Conservation (phyloP, 1,140 invertebrate species). For the Rhyzopertha dominica region DNA sequence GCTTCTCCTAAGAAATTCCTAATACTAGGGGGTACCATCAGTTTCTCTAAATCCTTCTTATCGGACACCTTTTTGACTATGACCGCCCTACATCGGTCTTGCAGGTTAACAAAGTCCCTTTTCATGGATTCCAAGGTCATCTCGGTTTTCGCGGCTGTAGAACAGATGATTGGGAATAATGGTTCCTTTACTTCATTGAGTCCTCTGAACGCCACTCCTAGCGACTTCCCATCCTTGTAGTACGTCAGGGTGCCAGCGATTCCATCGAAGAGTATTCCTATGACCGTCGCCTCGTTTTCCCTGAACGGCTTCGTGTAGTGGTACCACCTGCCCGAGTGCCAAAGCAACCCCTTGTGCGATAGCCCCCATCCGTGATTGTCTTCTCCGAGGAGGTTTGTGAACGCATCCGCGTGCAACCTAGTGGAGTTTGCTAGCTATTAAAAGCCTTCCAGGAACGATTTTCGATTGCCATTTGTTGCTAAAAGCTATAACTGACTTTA, state of each 20-base stretch:
- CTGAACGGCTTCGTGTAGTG: conserved; percentile 64
- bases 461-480: too few species aligned
- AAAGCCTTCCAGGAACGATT: too few species aligned
- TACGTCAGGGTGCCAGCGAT: conserved; percentile 64
- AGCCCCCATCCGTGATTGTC: conserved; percentile 68
- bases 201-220: conserved; percentile 56
- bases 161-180: conserved; percentile 65
- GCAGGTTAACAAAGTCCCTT: conserved; percentile 60
- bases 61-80: conserved; percentile 49
- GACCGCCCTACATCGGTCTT: conserved; percentile 58
- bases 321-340: conserved; percentile 59
- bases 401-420: conserved; percentile 61
- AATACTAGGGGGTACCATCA: conserved; percentile 49
- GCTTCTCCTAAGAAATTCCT: conserved; percentile 50
- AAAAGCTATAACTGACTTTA: too few species aligned
- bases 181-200: conserved; percentile 56
- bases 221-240: conserved; percentile 63
- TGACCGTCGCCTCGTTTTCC: conserved; percentile 61
- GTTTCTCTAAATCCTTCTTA: conserved; percentile 45
- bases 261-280: conserved; percentile 66
- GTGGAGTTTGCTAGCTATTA: too few species aligned
- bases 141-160: conserved; percentile 71
- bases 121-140: conserved; percentile 57
- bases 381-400: conserved; percentile 66
- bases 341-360: conserved; percentile 67